Evolutionary conservation across 2,113 vertebrate species (phyloP), one percentile per base, ranked within the genome.

Genomic region (Urocolius indicus): DNA sequence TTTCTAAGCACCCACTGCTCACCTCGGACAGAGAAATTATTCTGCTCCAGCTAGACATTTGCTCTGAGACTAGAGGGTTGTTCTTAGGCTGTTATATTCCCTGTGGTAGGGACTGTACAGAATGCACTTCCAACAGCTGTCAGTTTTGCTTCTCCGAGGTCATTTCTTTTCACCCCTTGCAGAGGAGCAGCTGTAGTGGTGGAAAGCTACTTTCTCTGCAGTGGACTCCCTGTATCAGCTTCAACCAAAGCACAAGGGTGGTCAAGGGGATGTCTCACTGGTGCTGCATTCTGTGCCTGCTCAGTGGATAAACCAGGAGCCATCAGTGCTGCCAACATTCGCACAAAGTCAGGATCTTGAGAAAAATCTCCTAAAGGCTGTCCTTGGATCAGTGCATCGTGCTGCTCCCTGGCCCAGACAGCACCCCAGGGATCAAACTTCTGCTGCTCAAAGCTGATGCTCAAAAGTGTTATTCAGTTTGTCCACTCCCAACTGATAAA

Each of bases 131-230:
- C 34, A 61, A 62, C 5, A 26, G 12, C 51, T n/a, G 9, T 36
- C 61, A 84, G 24, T 24, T 29, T 84, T 74, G 16, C 9, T 74
- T 72, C 32, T 72, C 18, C 21, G 9, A 26, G 10, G 36, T 59
- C 2, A 2, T 15, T 75, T 45, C 38, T 45, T 48, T 82, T 48
- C 16, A 38, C 5, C 15, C 10, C 14, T 66, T 57, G 16, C 15
- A 32, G 1, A 77, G 14, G 36, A 74, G 21, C 5, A 7, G 26
- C 62, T n/a, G 7, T 1, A 54, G 46, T 5, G 36, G 4, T 0
- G 1, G 16, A 24, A 75, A 80, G 8, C 41, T 89, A 23, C 51
- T 69, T 81, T 18, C 19, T 55, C 13, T 48, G 12, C 3, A 49
- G n/a, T 6, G 79, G 62, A 29, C 3, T 15, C 67, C 66, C 29